phyloP scores from a whole-genome alignment of 1,140 invertebrate species.

The Dolichoris vasculosae region DNA sequence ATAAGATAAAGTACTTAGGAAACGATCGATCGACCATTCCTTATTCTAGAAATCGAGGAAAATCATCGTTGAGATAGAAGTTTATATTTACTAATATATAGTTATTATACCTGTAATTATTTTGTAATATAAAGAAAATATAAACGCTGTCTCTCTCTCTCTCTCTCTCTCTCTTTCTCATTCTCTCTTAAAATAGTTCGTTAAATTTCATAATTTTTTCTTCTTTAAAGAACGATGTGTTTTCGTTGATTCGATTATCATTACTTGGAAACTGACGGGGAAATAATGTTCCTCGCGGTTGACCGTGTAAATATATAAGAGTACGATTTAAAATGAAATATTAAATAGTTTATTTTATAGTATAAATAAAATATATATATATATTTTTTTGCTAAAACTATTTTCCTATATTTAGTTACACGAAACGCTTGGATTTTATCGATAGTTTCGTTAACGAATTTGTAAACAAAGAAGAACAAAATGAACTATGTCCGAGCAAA shows the following conservation, averaged over 20 bases:
- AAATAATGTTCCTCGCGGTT: not conserved
- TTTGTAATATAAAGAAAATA: slow-evolving; percentile 35
- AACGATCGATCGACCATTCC: not conserved
- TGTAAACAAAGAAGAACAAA: not conserved
- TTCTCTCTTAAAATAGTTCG: not conserved
- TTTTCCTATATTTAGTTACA: slow-evolving; percentile 24
- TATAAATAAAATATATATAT: slow-evolving; percentile 30
- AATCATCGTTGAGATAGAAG: slow-evolving; percentile 18
- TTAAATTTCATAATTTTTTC: slow-evolving; percentile 19
- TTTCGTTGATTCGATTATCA: not conserved
- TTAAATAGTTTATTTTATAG: slow-evolving; percentile 28
- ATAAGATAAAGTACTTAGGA: slow-evolving; percentile 51
- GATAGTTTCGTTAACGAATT: not conserved
- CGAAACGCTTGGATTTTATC: not conserved
- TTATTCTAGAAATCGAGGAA: slow-evolving; percentile 15
- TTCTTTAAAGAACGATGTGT: not conserved
- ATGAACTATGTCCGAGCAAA: not conserved
- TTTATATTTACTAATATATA: slow-evolving; percentile 29
- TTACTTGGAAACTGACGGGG: not conserved
- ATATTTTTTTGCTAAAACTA: slow-evolving; percentile 33
- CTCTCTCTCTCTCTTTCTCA: too few species aligned
- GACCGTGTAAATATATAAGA: slow-evolving; percentile 24
- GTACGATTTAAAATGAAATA: not conserved
- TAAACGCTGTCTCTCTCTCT: not conserved
- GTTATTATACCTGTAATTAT: slow-evolving; percentile 35